Evolutionary conservation across 2,113 vertebrate species (phyloP).

Genomic region (Cichladusa arquata): DNA sequence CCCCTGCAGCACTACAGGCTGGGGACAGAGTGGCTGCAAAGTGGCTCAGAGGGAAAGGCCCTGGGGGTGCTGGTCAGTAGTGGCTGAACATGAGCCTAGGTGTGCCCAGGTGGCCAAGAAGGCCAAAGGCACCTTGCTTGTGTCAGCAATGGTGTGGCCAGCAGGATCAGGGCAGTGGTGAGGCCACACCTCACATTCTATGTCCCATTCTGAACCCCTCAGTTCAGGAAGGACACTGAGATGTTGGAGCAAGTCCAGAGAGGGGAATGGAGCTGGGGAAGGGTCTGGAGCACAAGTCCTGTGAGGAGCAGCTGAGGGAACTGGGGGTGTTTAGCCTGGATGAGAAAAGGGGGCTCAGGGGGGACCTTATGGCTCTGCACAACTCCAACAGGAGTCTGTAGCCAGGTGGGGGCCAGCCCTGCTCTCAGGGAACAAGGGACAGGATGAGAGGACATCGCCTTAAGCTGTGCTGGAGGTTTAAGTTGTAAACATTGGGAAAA

Average conservation of each 20-base stretch:
- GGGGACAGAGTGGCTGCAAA: no score
- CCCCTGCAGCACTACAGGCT: no score
- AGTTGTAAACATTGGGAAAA: neutral
- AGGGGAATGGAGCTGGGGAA: neutral
- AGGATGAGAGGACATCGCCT: neutral
- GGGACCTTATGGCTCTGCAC: neutral
- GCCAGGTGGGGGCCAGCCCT: neutral
- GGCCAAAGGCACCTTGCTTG: no score
- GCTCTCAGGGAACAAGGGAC: neutral
- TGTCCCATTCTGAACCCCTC: neutral
- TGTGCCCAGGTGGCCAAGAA: no score
- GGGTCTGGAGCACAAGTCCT: neutral
- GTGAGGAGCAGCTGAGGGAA: fast-evolving
- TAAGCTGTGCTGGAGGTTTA: no score
- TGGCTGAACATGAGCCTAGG: no score
- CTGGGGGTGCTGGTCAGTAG: no score
- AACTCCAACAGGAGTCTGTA: neutral
- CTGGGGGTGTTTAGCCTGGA: neutral
- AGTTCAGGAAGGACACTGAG: no score
- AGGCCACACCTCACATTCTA: fast-evolving
- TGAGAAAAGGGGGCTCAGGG: neutral
- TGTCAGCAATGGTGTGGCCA: neutral
- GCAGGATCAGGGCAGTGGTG: neutral
- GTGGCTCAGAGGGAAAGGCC: no score
- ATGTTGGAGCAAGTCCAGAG: fast-evolving